Percentiles rank a stretch among this genome's conserved stretches.
Conservation (phyloP, 2,888 invertebrate genomes). For the Pristionchus arcanus region DNA sequence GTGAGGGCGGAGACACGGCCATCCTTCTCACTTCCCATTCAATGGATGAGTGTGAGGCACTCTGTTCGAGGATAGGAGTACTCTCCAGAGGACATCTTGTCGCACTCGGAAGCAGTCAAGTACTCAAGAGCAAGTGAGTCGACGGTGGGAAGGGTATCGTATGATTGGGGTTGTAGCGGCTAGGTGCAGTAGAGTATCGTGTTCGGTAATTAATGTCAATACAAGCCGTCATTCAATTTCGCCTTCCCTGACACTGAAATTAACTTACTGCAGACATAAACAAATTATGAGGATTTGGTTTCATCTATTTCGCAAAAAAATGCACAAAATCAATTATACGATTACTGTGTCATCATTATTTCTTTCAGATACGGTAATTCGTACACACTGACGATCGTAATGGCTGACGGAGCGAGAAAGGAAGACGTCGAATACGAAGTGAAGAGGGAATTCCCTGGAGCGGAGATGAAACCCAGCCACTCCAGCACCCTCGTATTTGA, state of each 20-base stretch:
- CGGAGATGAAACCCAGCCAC: slow-evolving; percentile 26
- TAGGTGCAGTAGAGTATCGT: too few species aligned
- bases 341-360: too few species aligned
- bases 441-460: slow-evolving; percentile 29
- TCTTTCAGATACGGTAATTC: slow-evolving; percentile 55
- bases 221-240: too few species aligned
- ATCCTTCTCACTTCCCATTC: slow-evolving; percentile 82
- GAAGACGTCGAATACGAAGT: slow-evolving; percentile 5
- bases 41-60: slow-evolving; percentile 75
- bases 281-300: too few species aligned
- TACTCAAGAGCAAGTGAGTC: slow-evolving; percentile 73
- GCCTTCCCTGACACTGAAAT: too few species aligned
- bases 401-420: background rate
- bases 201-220: too few species aligned
- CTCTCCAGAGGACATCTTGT: slow-evolving; percentile 74
- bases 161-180: too few species aligned
- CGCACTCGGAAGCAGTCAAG: slow-evolving; percentile 75
- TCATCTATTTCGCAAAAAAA: too few species aligned
- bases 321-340: too few species aligned
- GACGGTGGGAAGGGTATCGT: background rate
- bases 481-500: slow-evolving; percentile 18
- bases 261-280: too few species aligned
- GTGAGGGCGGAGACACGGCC: slow-evolving; percentile 66
- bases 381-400: slow-evolving; percentile 52
- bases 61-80: slow-evolving; percentile 77